phyloP scores from a whole-genome alignment of 2,797 vertebrate species.

The Helarctos malayanus region DNA sequence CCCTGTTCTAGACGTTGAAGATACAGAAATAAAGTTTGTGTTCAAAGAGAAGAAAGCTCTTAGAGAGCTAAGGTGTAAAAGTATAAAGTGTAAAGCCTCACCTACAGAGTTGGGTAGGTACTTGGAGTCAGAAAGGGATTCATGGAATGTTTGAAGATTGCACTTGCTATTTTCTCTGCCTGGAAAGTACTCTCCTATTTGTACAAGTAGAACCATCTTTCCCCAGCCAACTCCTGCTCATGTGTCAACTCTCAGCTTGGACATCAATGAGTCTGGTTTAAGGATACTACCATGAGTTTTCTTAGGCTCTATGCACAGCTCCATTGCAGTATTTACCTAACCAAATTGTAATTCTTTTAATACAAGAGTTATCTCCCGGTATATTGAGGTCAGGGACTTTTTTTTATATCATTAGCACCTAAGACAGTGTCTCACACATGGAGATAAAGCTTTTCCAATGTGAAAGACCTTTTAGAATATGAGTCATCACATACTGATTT shows the following conservation, averaged over 20 bases:
- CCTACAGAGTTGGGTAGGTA: background rate
- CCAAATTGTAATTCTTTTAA: background rate
- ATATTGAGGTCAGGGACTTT: background rate
- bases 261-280: background rate
- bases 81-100: background rate
- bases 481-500: background rate
- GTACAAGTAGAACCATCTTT: background rate
- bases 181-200: background rate
- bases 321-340: background rate
- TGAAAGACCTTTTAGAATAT: slow-evolving; percentile 13
- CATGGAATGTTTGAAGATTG: background rate
- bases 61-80: background rate
- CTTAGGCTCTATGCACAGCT: background rate
- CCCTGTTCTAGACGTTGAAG: background rate
- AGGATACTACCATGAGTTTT: background rate
- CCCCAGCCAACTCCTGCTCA: background rate
- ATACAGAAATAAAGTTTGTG: background rate
- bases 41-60: background rate
- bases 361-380: background rate
- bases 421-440: background rate
- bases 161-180: background rate
- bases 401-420: background rate
- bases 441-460: background rate
- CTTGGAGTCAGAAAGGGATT: background rate
- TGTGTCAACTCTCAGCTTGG: background rate